A percentile compares a stretch with the other conserved stretches of the same genome.
phyloP scores from a whole-genome alignment of 2,113 vertebrate species.

The Ornithorhynchus anatinus region DNA sequence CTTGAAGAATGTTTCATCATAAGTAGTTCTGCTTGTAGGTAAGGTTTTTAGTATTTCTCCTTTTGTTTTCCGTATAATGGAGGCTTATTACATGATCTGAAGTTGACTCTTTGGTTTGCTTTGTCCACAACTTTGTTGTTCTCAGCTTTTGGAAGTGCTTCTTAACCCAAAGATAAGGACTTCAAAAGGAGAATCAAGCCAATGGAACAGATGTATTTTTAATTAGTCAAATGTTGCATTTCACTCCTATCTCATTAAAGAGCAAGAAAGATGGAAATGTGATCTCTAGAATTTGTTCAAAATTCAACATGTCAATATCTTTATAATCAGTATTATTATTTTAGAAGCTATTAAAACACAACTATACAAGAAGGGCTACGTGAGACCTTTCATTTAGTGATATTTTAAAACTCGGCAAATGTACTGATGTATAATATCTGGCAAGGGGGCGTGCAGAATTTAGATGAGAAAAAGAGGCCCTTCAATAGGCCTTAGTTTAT shows the following conservation, averaged over 20 bases:
- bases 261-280: background rate
- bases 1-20: slow-evolving; percentile 3
- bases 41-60: background rate
- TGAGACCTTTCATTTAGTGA: no score
- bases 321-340: background rate
- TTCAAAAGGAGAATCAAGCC: background rate
- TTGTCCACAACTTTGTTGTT: no score
- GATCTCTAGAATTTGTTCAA: slow-evolving; percentile 18
- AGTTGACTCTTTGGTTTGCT: no score
- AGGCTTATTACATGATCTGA: no score
- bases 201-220: background rate
- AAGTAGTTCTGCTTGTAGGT: slow-evolving; percentile 9
- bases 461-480: no score
- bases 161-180: background rate
- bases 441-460: no score
- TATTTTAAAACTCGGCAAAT: no score
- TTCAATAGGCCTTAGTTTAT: no score
- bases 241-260: background rate
- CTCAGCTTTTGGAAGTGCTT: background rate
- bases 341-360: no score
- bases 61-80: background rate
- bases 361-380: no score
- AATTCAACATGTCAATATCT: background rate
- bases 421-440: no score
- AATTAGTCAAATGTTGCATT: background rate